Base-by-base conservation (phyloP, 2,113 vertebrate species). In the Rhea pennata region DNA sequence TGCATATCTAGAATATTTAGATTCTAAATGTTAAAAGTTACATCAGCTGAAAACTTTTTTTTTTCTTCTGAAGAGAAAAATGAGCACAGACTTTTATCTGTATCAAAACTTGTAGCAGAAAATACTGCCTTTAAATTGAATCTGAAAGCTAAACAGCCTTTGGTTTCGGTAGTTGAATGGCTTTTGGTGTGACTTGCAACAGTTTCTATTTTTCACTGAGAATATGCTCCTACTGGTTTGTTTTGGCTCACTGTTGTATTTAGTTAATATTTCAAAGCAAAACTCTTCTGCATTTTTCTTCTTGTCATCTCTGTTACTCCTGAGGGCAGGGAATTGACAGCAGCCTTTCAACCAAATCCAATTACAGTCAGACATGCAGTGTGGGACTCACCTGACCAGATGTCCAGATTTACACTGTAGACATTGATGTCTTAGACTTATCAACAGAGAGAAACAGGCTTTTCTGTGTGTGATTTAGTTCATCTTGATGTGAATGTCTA, bases 21-120 rank as follows among this genome's bases (percentile, higher is more conserved):
- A 54, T 74, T 93, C 67, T 48, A 91, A 88, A 85, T 83, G 53
- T n/a, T 91, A 77, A 64, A 26, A 67, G 80, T 93, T 91, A 90
- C 91, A 84, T 74, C 39, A 54, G 15, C 40, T 26, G 17, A 83
- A 91, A 87, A 33, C 5, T 42, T 27, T 24, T 71, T 46, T 29
- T 21, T 71, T 67, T 58, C 42, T 85, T 83, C 46, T 67, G 40
- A 86, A 39, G 13, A 80, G 40, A 94, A 88, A 59, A 66, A 72
- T 0, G 2, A 89, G 33, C 16, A 16, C 48, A 89, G 71, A 29
- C 6, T 74, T 74, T 39, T 85, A 80, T 53, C 19, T 76, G 66
- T 85, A 66, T 74, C 59, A 94, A 85, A 94, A 80, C 54, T 58
- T 59, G 15, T 21, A 76, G 10, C 13, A 74, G 65, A 85, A 95